phyloP scores from a whole-genome alignment of 2,113 vertebrate species.

The Indicator maculatus region DNA sequence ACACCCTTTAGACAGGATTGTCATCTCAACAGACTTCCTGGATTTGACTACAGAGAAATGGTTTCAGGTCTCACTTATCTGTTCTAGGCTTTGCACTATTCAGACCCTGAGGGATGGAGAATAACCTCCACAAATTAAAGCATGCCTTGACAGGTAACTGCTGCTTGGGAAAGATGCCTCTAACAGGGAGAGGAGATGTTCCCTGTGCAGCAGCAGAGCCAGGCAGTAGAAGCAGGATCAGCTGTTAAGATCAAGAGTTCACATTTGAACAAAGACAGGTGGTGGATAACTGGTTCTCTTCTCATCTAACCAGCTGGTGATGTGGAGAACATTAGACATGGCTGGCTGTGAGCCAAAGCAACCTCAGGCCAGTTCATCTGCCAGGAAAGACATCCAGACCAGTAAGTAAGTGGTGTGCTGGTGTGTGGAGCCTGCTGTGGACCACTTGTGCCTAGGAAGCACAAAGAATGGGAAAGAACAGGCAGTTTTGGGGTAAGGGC shows the following conservation, averaged over 20 bases:
- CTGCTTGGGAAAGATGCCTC: background rate
- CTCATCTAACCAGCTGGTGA: background rate
- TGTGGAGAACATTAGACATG: fast-evolving
- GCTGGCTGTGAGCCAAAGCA: background rate
- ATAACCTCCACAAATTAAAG: background rate
- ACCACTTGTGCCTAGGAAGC: background rate
- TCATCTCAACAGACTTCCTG: background rate
- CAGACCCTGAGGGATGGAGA: background rate
- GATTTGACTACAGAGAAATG: background rate
- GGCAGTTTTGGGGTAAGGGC: background rate
- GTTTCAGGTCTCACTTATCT: background rate
- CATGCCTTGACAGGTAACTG: background rate
- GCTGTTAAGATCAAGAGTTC: background rate
- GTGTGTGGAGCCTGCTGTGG: fast-evolving
- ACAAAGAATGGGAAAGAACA: background rate
- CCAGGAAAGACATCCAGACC: background rate
- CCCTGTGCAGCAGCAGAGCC: background rate
- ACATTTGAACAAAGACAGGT: background rate
- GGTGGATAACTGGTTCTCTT: background rate
- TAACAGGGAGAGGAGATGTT: background rate
- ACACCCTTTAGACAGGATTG: background rate
- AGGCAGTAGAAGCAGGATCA: background rate
- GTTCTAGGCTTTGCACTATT: background rate
- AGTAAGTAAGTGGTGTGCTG: fast-evolving
- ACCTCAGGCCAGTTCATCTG: background rate